Conservation (phyloP, 2,888 invertebrate genomes). For the Cistogaster globosa region DNA sequence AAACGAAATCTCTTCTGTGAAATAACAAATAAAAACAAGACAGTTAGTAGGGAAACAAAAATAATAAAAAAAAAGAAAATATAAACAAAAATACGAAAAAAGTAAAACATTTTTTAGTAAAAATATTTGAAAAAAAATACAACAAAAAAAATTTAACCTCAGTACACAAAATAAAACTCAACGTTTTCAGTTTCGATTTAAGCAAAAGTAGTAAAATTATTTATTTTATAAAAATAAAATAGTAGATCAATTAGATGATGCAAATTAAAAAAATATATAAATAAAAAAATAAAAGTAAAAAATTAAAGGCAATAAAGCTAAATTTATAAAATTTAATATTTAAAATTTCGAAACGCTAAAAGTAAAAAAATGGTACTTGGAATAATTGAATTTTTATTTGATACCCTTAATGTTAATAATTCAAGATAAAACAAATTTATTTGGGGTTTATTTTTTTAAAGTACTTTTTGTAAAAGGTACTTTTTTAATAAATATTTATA, state of each 20-base stretch:
- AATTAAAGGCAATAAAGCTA: not conserved
- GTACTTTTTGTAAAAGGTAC: too few relatives aligned
- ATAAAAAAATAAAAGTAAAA: not conserved
- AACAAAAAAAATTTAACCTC: constrained; percentile 33
- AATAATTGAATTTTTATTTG: not conserved
- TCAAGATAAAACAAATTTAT: too few relatives aligned
- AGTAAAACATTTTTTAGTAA: constrained; percentile 34
- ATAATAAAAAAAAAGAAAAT: constrained; percentile 3
- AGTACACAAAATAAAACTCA: constrained; percentile 16
- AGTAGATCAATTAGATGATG: constrained; percentile 58
- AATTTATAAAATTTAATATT: not conserved
- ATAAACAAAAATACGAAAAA: too few relatives aligned
- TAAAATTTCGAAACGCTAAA: not conserved
- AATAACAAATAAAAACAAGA: constrained; percentile 25
- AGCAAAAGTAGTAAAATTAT: constrained; percentile 47
- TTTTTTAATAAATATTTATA: too few relatives aligned
- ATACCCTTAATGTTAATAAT: too few relatives aligned
- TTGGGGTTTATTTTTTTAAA: too few relatives aligned
- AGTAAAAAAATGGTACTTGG: not conserved
- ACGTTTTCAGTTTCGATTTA: constrained; percentile 39
- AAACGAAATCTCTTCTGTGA: constrained; percentile 29
- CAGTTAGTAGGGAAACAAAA: constrained; percentile 65
- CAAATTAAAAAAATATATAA: constrained; percentile 14
- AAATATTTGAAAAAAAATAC: constrained; percentile 1
- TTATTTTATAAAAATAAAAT: constrained; percentile 28